These are phyloP conservation scores for Bedellia somnulentella DNA, from an alignment of 2,888 invertebrate species.

Conservation along the genomic window DNA sequence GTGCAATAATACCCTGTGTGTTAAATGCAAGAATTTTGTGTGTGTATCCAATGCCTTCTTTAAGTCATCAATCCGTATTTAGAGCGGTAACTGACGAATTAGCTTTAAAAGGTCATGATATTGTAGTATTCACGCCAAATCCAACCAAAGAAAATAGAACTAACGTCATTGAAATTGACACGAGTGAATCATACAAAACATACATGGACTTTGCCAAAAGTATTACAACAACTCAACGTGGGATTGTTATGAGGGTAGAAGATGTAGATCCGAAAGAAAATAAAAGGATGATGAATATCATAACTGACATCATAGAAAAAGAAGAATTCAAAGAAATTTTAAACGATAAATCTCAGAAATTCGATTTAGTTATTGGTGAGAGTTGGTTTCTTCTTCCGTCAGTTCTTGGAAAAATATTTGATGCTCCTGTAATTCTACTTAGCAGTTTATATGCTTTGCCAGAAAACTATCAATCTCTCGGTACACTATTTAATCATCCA, in stretches of 20 bases:
- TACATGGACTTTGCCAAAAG: background rate
- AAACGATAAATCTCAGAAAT: background rate
- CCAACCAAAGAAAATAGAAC: background rate
- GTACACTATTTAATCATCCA: slow-evolving; percentile 1
- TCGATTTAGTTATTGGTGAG: slow-evolving; percentile 1
- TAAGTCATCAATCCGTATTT: slow-evolving; percentile 3
- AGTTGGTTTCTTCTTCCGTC: background rate
- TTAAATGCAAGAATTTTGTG: background rate
- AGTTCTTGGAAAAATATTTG: background rate
- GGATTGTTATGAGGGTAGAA: no score
- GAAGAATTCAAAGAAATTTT: background rate
- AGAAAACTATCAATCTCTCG: background rate
- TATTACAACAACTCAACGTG: no score
- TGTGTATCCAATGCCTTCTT: background rate
- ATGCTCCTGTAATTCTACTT: slow-evolving; percentile 2
- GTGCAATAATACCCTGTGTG: no score
- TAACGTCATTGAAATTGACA: slow-evolving; percentile 1
- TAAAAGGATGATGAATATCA: background rate
- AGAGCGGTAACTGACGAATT: background rate
- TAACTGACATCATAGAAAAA: background rate
- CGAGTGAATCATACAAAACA: background rate
- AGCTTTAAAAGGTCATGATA: background rate
- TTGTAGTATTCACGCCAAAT: no score
- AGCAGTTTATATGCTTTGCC: background rate
- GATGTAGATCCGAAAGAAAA: background rate